Evolutionary conservation across 2,888 invertebrate genomes (phyloP).

Genomic region (Oligia latruncula): DNA sequence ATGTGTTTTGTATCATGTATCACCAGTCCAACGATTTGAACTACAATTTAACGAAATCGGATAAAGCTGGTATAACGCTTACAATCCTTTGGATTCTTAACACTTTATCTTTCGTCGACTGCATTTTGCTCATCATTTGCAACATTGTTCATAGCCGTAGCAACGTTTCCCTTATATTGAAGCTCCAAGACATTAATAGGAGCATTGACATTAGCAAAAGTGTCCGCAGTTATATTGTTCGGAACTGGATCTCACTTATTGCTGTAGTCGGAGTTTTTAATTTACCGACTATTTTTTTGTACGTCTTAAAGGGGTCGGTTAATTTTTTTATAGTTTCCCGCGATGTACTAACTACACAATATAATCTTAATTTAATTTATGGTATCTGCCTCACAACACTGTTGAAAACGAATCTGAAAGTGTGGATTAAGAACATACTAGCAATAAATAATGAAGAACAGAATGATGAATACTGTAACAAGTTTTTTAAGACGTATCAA

Average conservation of each 20-base stretch:
- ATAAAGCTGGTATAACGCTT: rapidly evolving
- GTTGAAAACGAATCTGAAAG: background rate
- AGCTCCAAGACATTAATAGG: constrained; percentile 8
- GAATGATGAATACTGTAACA: background rate
- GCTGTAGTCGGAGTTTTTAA: too few relatives aligned
- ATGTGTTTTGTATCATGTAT: too few relatives aligned
- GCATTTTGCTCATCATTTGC: background rate
- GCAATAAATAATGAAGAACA: background rate
- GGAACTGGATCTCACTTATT: too few relatives aligned
- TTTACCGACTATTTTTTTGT: too few relatives aligned
- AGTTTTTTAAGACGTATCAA: background rate
- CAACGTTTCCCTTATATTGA: constrained; percentile 6
- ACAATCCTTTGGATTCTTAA: background rate
- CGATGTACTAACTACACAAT: background rate
- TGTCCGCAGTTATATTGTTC: too few relatives aligned
- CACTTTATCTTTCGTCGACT: rapidly evolving
- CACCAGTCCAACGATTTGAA: rapidly evolving
- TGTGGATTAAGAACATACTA: background rate
- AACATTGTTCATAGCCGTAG: background rate
- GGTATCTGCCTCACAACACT: constrained; percentile 13
- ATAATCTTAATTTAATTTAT: constrained; percentile 13
- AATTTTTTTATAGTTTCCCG: rapidly evolving
- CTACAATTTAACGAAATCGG: rapidly evolving
- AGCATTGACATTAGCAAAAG: background rate
- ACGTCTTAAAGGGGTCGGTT: too few relatives aligned